These are phyloP conservation scores for Callopanchax toddi DNA, from an alignment of 2,113 vertebrate genomes.

Conservation along the genomic window DNA sequence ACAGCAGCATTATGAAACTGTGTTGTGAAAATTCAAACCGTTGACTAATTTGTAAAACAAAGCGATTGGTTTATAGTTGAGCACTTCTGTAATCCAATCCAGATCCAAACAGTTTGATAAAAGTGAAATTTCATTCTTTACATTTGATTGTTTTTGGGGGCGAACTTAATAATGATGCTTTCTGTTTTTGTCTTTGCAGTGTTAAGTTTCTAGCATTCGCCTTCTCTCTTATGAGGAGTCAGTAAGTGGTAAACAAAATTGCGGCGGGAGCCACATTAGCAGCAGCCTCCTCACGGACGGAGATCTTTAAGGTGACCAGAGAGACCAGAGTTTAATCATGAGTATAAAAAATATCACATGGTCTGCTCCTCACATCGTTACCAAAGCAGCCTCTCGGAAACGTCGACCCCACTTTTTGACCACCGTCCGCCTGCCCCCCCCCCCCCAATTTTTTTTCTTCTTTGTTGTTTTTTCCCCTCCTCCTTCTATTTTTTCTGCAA, in stretches of 20 bases:
- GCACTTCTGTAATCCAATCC: slow-evolving; percentile 31
- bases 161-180: slow-evolving; percentile 57
- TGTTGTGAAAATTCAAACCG: slow-evolving; percentile 19
- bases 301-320: slow-evolving; percentile 71
- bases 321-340: slow-evolving; percentile 72
- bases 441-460: neutral
- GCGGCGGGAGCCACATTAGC: slow-evolving; percentile 68
- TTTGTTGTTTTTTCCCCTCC: neutral
- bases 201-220: slow-evolving; percentile 84
- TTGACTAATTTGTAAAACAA: slow-evolving; percentile 26
- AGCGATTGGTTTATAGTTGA: slow-evolving; percentile 38
- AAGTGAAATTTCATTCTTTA: slow-evolving; percentile 30
- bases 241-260: slow-evolving; percentile 79
- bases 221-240: slow-evolving; percentile 79
- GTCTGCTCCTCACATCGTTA: slow-evolving; percentile 80
- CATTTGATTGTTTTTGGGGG: neutral
- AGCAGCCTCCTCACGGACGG: slow-evolving; percentile 67
- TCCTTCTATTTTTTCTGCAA: slow-evolving; percentile 47
- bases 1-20: slow-evolving; percentile 31
- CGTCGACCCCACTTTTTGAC: slow-evolving; percentile 67
- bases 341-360: slow-evolving; percentile 58
- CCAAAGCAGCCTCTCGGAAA: slow-evolving; percentile 84
- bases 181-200: slow-evolving; percentile 81
- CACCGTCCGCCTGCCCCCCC: slow-evolving; percentile 53
- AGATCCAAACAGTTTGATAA: slow-evolving; percentile 2